Evolutionary conservation across 2,113 vertebrate species (phyloP), one percentile per base, ranked within the genome.

Genomic region (Oxygymnocypris stewartii): DNA sequence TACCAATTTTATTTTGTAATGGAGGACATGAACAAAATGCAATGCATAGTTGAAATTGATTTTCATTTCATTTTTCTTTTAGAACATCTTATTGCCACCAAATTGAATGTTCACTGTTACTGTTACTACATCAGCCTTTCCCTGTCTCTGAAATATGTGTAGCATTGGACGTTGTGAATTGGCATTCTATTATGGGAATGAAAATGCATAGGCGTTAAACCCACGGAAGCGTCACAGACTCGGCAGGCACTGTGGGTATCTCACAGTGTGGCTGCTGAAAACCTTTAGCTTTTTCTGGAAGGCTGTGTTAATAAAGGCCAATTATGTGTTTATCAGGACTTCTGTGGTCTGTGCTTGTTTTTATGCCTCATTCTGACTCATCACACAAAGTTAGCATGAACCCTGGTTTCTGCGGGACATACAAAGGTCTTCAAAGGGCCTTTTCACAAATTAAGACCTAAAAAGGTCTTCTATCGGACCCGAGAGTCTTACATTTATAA

Each of bases 241-340:
- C 23, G 4, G 69, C 44, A 35, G 75, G 73, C 67, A 59, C 73
- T 91, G 90, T 91, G 90, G 90, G 90, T 88, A 91, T 91, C 90
- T 91, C 90, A 89, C 88, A 89, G 88, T 74, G 18, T 54, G 31
- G 28, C 86, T 87, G 86, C 81, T 63, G 47, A 71, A 35, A 54
- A 80, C 54, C 25, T 35, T 86, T 75, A 14, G 47, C 63, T 78
- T 74, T 79, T 69, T 85, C 61, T 81, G 82, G 65, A 88, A 63
- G 67, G 63, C 71, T 59, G 77, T 73, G 73, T 86, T 84, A 91
- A 89, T 91, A 91, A 91, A 90, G 28, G 69, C 59, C 78, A 65
- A 84, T 80, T 57, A 78, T 80, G 67, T 88, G 89, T 88, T 89
- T 69, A 84, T 74, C 85, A 69, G 18, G 31, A 69, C 28, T n/a